Base-by-base conservation (phyloP, 2,113 vertebrate species). In the Leptodactylus fuscus region DNA sequence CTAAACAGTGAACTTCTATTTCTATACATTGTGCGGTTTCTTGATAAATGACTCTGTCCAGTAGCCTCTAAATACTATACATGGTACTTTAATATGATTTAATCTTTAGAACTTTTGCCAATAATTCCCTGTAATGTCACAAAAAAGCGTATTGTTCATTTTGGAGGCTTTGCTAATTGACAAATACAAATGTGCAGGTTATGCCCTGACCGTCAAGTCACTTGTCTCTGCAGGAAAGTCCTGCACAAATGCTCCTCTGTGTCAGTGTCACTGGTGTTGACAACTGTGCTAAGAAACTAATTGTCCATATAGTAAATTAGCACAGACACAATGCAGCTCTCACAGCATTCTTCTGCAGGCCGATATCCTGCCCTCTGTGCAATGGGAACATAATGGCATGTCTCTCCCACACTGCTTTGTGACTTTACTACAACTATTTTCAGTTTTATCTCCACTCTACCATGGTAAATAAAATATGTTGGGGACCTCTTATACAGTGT, bases 241-340 rank as follows among this genome's bases (percentile, higher is more conserved):
- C 24, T 49, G 18, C 36, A 69, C 44, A 81, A 81, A 69, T 51
- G 60, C 13, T 67, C 29, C 48, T 81, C 60, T 81, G 24, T 81
- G 58, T 81, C 80, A 69, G 2, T 69, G 60, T 81, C 62, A 51
- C 24, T 69, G 10, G 44, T 49, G 80, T 22, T 69, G 60, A 67
- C 60, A 81, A 24, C 60, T 71, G 53, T 55, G 48, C n/a, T 49
- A 71, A 55, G 65, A 71, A 53, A 71, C 65, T 16, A 69, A 80
- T 80, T 80, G 77, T 38, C 34, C 53, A 27, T 44, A 60, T 80
- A 80, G 32, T 80, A 62, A 80, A 80, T 80, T 13, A 80, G 34
- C 77, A 60, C 20, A 24, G 77, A 80, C n/a, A 80, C 77, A 80
- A 80, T 80, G 38, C 34, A 62, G 58, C 53, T 55, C 51, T 44